Base-by-base conservation (phyloP, 2,797 vertebrate species). In the Hydrocynus forskahlii region DNA sequence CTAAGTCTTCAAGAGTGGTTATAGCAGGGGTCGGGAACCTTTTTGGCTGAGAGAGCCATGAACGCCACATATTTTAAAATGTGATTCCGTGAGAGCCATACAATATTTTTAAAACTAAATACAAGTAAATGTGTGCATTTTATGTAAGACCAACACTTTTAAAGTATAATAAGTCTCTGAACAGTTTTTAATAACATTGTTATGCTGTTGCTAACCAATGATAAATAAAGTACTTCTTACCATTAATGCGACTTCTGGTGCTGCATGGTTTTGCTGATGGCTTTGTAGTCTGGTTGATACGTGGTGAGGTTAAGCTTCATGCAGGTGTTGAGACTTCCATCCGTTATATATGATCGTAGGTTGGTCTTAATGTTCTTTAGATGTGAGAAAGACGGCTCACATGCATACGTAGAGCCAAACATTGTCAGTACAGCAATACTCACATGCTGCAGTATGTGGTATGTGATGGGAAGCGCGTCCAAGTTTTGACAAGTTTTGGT, bases 381-480 rank as follows among this genome's bases (percentile, higher is more conserved):
- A 84, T 88, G 86, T 82, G 81, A 87, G 72, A 88, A 88, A 1
- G 84, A 85, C 81, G 89, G 85, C 84, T 81, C 80, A 81, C 81
- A 86, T 87, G 86, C 23, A 80, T 85, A 89, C 1, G 71, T 88
- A 73, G 81, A 88, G 6, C 85, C 87, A 89, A 87, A 88, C 83
- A 87, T 86, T 7, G 81, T 86, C 81, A 89, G 50, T 78, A 90
- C 84, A 54, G 85, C 86, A 88, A 89, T 82, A 85, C 85, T 89
- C 75, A 90, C 19, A 43, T 10, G 16, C 74, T 75, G 35, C 38
- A 75, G 54, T 43, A 10, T 88, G 83, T 82, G 29, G 80, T 84
- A 86, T 81, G 77, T 88, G 75, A 69, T 82, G 2, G 87, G 86
- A 86, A 87, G 78, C 50, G 13, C 55, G 23, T 89, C 86, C 89